These are phyloP conservation scores for Hapalemur alaotrensis DNA, from an alignment of 2,797 vertebrate genomes.

Conservation along the genomic window DNA sequence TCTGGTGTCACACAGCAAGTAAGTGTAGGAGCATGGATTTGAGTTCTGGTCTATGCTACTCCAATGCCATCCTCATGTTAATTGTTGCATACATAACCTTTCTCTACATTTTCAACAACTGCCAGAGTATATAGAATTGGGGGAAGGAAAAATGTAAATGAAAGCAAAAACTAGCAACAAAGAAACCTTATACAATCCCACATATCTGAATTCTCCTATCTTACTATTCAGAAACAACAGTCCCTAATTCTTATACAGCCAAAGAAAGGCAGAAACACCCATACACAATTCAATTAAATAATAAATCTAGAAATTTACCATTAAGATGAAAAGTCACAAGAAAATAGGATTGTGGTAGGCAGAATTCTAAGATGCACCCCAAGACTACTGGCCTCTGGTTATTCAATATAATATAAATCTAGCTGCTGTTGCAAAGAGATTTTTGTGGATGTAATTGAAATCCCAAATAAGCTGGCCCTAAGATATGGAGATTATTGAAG, in stretches of 20 bases:
- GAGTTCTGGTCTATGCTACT: neutral
- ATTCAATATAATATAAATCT: neutral
- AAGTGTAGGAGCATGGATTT: neutral
- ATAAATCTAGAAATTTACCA: neutral
- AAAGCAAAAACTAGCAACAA: neutral
- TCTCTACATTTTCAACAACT: neutral
- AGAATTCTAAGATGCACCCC: neutral
- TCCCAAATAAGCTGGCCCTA: neutral
- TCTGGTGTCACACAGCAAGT: neutral
- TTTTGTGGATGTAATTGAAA: neutral
- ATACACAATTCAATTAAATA: neutral
- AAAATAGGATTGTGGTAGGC: neutral
- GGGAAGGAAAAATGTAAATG: neutral
- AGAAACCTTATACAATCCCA: neutral
- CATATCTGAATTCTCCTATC: neutral
- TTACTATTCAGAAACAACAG: neutral
- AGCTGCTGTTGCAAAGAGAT: neutral
- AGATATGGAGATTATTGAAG: neutral
- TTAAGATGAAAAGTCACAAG: neutral
- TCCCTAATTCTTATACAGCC: neutral
- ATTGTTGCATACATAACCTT: neutral
- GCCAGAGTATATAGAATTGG: neutral
- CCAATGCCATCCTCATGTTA: neutral
- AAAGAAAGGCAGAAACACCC: neutral
- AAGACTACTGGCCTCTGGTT: neutral